Percentiles rank a stretch among this genome's conserved stretches.
Evolutionary conservation across 1,140 invertebrate genomes (phyloP).

Genomic region (Pseudomyrmex pallidus): DNA sequence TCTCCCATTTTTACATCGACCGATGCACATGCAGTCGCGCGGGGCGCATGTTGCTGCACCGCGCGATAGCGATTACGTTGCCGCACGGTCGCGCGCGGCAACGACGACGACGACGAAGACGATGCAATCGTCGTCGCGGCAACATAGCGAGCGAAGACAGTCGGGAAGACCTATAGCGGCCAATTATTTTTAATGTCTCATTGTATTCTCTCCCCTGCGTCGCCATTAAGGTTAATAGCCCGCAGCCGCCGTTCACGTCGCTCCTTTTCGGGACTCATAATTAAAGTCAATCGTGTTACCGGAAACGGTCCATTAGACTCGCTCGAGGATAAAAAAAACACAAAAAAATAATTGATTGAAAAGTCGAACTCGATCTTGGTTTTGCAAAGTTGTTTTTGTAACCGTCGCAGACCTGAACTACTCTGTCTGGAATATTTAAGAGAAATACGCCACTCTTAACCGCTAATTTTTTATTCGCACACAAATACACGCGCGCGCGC

Average conservation of each 20-base stretch:
- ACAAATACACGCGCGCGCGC: no score
- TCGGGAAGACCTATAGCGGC: constrained; percentile 36
- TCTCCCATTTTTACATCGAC: constrained; percentile 42
- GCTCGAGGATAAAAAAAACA: constrained; percentile 51
- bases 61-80: constrained; percentile 30
- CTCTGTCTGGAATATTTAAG: no score
- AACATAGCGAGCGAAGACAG: constrained; percentile 36
- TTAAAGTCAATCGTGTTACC: constrained; percentile 75
- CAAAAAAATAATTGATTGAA: constrained; percentile 51
- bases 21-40: constrained; percentile 7
- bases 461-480: background rate
- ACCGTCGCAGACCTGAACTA: no score
- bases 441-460: background rate
- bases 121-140: constrained; percentile 45
- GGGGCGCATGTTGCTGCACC: background rate
- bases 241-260: constrained; percentile 58
- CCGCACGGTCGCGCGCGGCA: no score
- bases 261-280: constrained; percentile 61
- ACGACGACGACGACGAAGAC: background rate
- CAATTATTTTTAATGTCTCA: constrained; percentile 77
- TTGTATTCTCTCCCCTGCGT: constrained; percentile 70
- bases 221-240: constrained; percentile 74
- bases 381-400: background rate
- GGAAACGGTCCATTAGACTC: constrained; percentile 72
- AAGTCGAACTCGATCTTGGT: constrained; percentile 15